phyloP scores from a whole-genome alignment of 2,888 invertebrate genomes.

The Elaeidobius kamerunicus region DNA sequence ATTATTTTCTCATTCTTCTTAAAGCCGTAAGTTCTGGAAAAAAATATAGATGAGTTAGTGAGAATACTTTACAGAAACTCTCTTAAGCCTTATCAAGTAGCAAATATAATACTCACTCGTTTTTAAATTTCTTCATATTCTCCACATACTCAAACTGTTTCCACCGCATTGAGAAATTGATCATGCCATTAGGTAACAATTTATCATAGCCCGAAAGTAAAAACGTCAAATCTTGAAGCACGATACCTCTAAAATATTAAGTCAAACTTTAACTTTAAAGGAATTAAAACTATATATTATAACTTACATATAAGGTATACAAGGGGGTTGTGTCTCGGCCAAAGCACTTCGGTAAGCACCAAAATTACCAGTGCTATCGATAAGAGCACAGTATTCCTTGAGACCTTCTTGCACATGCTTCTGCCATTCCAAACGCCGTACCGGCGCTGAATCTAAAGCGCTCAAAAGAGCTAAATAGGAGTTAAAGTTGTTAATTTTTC shows the following conservation, averaged over 20 bases:
- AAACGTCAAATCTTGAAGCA: constrained; percentile 97
- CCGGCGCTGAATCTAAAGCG: constrained; percentile 94
- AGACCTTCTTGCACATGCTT: constrained; percentile 87
- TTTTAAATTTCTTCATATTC: constrained; percentile 96
- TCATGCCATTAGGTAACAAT: constrained; percentile 76
- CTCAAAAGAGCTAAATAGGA: constrained; percentile 95
- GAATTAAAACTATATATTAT: background rate
- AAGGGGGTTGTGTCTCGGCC: constrained; percentile 93
- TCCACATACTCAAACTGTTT: constrained; percentile 98
- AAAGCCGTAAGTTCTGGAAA: constrained; percentile 82
- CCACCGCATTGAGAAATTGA: constrained; percentile 98
- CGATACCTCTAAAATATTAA: constrained; percentile 85
- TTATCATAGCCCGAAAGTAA: constrained; percentile 97
- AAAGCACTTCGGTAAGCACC: constrained; percentile 93
- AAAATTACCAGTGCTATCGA: constrained; percentile 98
- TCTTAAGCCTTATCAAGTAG: too few species aligned
- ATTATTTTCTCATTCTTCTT: constrained; percentile 92
- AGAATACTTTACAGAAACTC: too few species aligned
- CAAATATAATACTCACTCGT: constrained; percentile 67
- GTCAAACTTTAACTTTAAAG: too few species aligned
- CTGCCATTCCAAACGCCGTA: constrained; percentile 89
- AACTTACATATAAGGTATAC: constrained; percentile 97
- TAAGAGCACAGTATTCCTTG: constrained; percentile 92
- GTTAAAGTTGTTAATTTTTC: constrained; percentile 98
- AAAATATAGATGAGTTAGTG: too few species aligned